Evolutionary conservation across 1,140 invertebrate species (phyloP), one percentile per base, ranked within the genome.

Genomic region (Achatina immaculata): DNA sequence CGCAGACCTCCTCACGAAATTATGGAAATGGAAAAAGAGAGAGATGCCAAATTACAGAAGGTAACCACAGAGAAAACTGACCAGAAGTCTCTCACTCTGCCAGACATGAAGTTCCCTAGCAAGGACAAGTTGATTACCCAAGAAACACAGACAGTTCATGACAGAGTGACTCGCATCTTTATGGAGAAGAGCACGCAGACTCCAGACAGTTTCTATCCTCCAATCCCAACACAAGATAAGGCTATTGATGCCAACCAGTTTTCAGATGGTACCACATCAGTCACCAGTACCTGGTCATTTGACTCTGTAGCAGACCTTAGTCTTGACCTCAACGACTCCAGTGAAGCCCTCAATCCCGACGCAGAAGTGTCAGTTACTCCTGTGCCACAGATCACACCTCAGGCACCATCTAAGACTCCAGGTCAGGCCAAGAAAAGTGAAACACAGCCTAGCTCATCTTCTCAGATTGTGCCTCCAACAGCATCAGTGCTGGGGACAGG

Each of bases 241-340:
- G 78, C 78, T 28, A 80, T 80, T 40, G 78, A 80, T 80, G 78
- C 78, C 34, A 80, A 80, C 40, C 78, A 80, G 68, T 80, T 80
- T 43, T 51, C 68, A 21, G 78, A 80, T 55, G 68, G 66, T 28
- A 14, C 66, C 21, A 4, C 1, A 1, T 73, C 78, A 21, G 55
- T 80, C 62, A 55, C 55, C 68, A 80, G 78, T 40, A 51, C 65
- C 21, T 80, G 78, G 78, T 80, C 78, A 36, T 72, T 80, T n/a
- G 78, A 80, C 38, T 80, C 78, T 66, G 31, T 55, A 6, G 78
- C 78, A 31, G 78, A 80, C 58, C 78, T 80, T 34, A 80, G 78
- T 34, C 3, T 80, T 36, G 78, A 80, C 34, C 43, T 80, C 3
- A 68, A 80, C 11, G 78, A 80, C 7, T 36, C 48, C 16, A 43